phyloP scores from a whole-genome alignment of 1,140 invertebrate species.

The Bombus superbus region DNA sequence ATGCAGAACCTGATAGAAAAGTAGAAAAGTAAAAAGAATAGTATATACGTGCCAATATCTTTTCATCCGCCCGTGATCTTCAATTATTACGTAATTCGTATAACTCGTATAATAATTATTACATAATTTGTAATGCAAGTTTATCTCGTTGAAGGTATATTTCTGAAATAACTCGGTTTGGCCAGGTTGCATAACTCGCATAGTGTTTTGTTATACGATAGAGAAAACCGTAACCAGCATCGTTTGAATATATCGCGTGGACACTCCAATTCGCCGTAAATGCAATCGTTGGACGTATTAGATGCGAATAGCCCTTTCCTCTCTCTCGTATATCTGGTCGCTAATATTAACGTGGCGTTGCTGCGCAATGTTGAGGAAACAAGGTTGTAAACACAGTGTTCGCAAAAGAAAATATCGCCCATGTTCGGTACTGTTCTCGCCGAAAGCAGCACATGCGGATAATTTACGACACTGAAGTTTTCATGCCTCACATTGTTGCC shows the following conservation, averaged over 20 bases:
- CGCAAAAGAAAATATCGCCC: conserved; percentile 13
- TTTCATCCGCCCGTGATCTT: too few relatives aligned
- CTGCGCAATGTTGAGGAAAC: conserved; percentile 9
- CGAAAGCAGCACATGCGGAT: not conserved
- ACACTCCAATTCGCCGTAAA: not conserved
- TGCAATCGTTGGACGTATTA: not conserved
- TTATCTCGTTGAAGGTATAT: not conserved
- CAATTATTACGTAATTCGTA: too few relatives aligned
- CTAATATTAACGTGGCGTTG: not conserved
- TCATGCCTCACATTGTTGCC: conserved; percentile 15
- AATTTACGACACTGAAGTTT: conserved; percentile 39
- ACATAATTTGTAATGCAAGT: too few relatives aligned
- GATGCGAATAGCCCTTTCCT: not conserved
- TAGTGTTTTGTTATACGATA: not conserved
- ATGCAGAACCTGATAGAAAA: too few relatives aligned
- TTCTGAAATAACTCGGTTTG: not conserved
- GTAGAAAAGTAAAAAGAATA: too few relatives aligned
- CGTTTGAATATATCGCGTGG: not conserved
- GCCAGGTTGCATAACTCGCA: too few relatives aligned
- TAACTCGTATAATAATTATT: too few relatives aligned
- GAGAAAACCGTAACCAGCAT: not conserved
- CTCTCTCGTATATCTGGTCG: not conserved
- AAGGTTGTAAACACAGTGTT: conserved; percentile 28
- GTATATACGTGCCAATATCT: too few relatives aligned
- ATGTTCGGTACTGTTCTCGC: not conserved